phyloP scores from a whole-genome alignment of 2,113 vertebrate species.

The Podarcis cretensis region DNA sequence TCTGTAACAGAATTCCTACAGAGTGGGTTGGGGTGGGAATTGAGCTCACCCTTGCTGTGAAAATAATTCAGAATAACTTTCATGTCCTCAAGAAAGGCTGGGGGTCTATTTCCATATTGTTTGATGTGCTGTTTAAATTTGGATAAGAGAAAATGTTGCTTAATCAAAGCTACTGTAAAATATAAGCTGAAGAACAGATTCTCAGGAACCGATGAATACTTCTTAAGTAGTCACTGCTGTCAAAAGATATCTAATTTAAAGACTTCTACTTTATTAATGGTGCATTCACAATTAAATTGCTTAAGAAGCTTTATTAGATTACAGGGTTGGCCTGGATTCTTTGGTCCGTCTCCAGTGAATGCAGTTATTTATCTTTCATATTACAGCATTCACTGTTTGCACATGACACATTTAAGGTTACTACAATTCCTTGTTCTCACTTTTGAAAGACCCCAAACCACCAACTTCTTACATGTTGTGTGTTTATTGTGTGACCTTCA shows the following conservation, averaged over 20 bases:
- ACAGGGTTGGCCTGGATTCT: constrained; percentile 52
- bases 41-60: constrained; percentile 67
- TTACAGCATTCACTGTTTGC: constrained; percentile 28
- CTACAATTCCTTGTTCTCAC: constrained; percentile 5
- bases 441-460: constrained; percentile 1
- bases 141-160: constrained; percentile 67
- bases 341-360: constrained; percentile 53
- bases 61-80: constrained; percentile 79
- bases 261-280: constrained; percentile 54
- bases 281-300: constrained; percentile 69
- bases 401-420: constrained; percentile 33
- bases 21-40: constrained; percentile 72
- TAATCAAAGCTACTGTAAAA: constrained; percentile 72
- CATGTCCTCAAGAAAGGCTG: constrained; percentile 76
- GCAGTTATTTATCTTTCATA: constrained; percentile 44
- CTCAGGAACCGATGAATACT: constrained; percentile 43
- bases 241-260: constrained; percentile 52
- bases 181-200: constrained; percentile 62
- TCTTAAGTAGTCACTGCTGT: constrained; percentile 43
- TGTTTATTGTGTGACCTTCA: not conserved
- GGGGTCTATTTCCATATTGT: constrained; percentile 80
- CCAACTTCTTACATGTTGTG: constrained; percentile 7
- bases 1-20: constrained; percentile 69
- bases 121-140: constrained; percentile 78
- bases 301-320: constrained; percentile 64